phyloP scores from a whole-genome alignment of 2,113 vertebrate genomes.

The Gymnarchus niloticus region DNA sequence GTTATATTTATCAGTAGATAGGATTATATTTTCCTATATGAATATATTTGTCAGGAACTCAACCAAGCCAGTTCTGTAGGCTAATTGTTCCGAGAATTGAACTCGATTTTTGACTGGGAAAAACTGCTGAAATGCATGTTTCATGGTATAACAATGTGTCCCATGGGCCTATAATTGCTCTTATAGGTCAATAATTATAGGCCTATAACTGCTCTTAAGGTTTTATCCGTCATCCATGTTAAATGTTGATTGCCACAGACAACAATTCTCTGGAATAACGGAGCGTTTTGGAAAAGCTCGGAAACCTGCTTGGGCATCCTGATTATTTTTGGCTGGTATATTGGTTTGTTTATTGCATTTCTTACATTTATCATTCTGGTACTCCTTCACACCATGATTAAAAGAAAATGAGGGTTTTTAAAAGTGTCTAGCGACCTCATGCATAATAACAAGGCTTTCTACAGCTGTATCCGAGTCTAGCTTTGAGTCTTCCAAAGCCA shows the following conservation, averaged over 20 bases:
- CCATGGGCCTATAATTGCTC: no score
- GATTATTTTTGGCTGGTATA: background rate
- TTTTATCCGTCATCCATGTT: background rate
- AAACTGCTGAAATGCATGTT: background rate
- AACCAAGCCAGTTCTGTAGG: background rate
- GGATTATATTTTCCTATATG: background rate
- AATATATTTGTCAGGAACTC: background rate
- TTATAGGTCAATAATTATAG: no score
- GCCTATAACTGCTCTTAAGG: background rate
- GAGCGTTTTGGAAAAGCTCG: background rate
- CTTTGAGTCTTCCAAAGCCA: background rate
- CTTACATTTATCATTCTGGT: background rate
- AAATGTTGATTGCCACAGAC: background rate
- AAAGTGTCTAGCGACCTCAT: background rate
- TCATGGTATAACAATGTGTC: background rate
- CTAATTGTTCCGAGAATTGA: background rate
- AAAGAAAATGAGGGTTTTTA: background rate
- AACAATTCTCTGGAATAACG: background rate
- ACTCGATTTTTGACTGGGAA: background rate
- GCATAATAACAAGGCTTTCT: background rate
- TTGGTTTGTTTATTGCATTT: background rate
- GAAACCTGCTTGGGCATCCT: background rate
- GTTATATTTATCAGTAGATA: background rate
- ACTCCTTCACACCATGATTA: background rate
- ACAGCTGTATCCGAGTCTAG: no score